Evolutionary conservation across 2,113 vertebrate species (phyloP), one percentile per base, ranked within the genome.

Genomic region (Megaleporinus macrocephalus): DNA sequence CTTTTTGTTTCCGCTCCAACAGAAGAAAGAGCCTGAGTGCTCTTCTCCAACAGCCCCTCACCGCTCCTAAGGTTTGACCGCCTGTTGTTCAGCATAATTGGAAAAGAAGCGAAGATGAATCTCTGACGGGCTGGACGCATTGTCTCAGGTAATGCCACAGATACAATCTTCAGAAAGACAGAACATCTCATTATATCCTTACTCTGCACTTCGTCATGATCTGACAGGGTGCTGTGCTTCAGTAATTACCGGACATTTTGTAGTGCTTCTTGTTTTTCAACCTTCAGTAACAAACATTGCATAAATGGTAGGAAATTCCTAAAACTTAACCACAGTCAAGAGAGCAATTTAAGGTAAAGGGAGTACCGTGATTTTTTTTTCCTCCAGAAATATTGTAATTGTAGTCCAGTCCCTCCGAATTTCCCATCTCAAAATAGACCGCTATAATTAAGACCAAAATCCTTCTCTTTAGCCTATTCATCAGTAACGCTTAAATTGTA

Each of bases 401-500:
- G 55, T 65, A 27, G 27, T 33, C 22, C 26, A 62, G 20, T 78
- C 70, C 24, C 27, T 44, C n/a, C 10, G 41, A 24, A 57, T 71
- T 33, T 65, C 24, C 55, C 65, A 30, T 26, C 41, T 78, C 33
- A 62, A 33, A 63, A 47, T 57, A 70, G 30, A 62, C 47, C 6
- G 20, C 26, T 66, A 78, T 49, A 78, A 78, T 63, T 33, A 51
- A 29, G 68, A 66, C n/a, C 18, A 20, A 77, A 61, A 47, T 73
- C 59, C 27, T n/a, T 70, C 66, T 70, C 66, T 70, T 70, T 70
- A 70, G 66, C 66, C 66, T 70, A 24, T 70, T 70, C 66, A 73
- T 73, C 62, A 44, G 62, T 69, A 76, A 80, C 51, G 73, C 68
- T 80, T 79, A 47, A 61, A 68, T 59, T 62, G 73, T 77, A 73